phyloP scores from a whole-genome alignment of 2,888 invertebrate genomes.

The Xestia xanthographa region DNA sequence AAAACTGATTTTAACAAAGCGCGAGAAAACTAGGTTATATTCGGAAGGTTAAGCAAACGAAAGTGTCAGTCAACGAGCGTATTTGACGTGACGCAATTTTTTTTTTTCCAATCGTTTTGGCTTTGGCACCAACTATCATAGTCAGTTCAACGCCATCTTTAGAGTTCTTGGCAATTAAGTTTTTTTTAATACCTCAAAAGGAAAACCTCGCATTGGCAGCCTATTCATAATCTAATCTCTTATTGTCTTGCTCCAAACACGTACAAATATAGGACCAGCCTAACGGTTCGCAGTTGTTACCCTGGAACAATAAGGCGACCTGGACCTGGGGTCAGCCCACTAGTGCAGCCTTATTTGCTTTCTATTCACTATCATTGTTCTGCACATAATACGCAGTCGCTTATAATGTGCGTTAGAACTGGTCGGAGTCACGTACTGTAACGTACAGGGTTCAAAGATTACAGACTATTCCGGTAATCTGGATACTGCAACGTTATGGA shows the following conservation, averaged over 20 bases:
- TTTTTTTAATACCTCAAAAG: too few relatives aligned
- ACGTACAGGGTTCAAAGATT: slow-evolving; percentile 49
- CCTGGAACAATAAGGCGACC: slow-evolving; percentile 36
- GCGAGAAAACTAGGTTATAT: too few relatives aligned
- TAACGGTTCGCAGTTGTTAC: slow-evolving; percentile 38
- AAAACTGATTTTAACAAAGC: too few relatives aligned
- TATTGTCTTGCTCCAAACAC: slow-evolving; percentile 6
- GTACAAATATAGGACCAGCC: slow-evolving; percentile 11
- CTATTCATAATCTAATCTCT: background rate
- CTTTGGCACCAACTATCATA: too few relatives aligned
- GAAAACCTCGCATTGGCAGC: background rate
- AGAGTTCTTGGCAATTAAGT: too few relatives aligned
- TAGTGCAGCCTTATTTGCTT: slow-evolving; percentile 48
- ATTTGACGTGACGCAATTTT: too few relatives aligned
- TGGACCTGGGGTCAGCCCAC: slow-evolving; percentile 29
- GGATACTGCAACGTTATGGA: slow-evolving; percentile 13
- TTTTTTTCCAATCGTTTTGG: too few relatives aligned
- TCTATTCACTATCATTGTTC: slow-evolving; percentile 54
- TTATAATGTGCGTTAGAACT: slow-evolving; percentile 14
- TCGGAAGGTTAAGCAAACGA: too few relatives aligned
- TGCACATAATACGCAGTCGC: slow-evolving; percentile 39
- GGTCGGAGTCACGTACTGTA: slow-evolving; percentile 33
- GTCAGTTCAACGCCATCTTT: too few relatives aligned
- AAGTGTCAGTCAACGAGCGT: too few relatives aligned
- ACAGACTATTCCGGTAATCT: slow-evolving; percentile 16